Evolutionary conservation across 2,888 invertebrate genomes (phyloP), one percentile per base, ranked within the genome.

Genomic region (Drosophila kambysellisi): DNA sequence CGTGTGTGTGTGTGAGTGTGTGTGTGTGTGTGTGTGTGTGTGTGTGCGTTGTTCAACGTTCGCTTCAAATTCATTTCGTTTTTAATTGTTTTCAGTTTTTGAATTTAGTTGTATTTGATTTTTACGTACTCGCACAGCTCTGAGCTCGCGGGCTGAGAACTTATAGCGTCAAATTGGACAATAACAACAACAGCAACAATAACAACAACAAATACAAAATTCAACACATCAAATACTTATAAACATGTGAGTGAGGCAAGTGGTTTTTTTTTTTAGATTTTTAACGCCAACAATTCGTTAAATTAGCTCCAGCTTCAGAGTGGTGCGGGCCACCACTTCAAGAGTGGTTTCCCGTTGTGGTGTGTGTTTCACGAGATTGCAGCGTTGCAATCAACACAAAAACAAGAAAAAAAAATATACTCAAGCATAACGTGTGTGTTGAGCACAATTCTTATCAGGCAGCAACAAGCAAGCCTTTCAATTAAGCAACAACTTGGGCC

Each of bases 81-180:
- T 82, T 88, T 85, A 90, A 87, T 90, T 87, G 89, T 87, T 90
- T 89, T 82, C 83, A 80, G 88, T 86, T 86, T 89, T 88, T 60
- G 75, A 86, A 86, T 76, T 90, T 83, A 88, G 89, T 86, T 86
- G 86, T 82, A 86, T 90, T 82, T 88, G 89, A 87, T 87, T 90
- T 87, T 82, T 70, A 82, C 86, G 67, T 81, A 83, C 84, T 74
- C 81, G 83, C 89, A 78, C 83, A 86, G 75, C 78, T 81, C 69
- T 60, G 54, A 33, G 80, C 68, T 71, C 67, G 84, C 61, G 59
- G 3, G 51, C 41, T 33, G 30, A 76, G 81, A 78, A 80, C 70
- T 37, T 64, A 64, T 35, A 25, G 64, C 64, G 63, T 61, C 9
- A 68, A 68, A 41, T 57, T 79, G 59, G 9, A 51, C 56, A 70